Evolutionary conservation across 2,888 invertebrate genomes (phyloP).

Genomic region (Clanis bilineata): DNA sequence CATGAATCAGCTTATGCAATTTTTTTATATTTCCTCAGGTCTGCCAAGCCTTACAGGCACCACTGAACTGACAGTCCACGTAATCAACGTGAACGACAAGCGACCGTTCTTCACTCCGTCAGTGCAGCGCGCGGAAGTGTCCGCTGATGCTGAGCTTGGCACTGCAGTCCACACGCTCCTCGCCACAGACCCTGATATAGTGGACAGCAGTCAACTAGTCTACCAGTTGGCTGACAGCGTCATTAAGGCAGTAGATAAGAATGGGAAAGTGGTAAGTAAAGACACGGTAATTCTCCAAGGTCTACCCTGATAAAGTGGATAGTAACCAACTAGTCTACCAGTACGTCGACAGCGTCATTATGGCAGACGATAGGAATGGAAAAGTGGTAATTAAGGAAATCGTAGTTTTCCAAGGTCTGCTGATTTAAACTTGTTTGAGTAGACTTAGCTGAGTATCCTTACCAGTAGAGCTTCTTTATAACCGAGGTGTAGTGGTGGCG

Average conservation of each 20-base stretch:
- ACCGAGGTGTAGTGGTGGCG: no score
- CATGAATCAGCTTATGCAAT: no score
- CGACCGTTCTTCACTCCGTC: conserved; percentile 90
- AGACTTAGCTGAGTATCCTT: no score
- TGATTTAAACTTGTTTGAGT: no score
- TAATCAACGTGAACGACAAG: conserved; percentile 94
- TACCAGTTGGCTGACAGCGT: conserved; percentile 85
- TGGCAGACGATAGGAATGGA: no score
- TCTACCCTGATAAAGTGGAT: background rate
- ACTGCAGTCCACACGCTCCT: conserved; percentile 86
- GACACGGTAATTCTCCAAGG: no score
- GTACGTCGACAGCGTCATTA: no score
- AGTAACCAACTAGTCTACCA: no score
- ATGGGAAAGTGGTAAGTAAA: conserved; percentile 88
- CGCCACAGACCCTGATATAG: conserved; percentile 91
- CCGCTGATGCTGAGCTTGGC: conserved; percentile 89
- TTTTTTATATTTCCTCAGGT: conserved; percentile 64
- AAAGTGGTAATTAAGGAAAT: no score
- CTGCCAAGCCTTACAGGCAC: conserved; percentile 91
- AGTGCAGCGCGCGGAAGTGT: conserved; percentile 89
- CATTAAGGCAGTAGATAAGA: conserved; percentile 90
- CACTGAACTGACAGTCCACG: conserved; percentile 88
- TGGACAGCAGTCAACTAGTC: conserved; percentile 85
- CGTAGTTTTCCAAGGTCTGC: no score
- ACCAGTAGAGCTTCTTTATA: no score